These are phyloP conservation scores for Drosophila paranaensis DNA, from an alignment of 2,888 invertebrate species.

Conservation along the genomic window DNA sequence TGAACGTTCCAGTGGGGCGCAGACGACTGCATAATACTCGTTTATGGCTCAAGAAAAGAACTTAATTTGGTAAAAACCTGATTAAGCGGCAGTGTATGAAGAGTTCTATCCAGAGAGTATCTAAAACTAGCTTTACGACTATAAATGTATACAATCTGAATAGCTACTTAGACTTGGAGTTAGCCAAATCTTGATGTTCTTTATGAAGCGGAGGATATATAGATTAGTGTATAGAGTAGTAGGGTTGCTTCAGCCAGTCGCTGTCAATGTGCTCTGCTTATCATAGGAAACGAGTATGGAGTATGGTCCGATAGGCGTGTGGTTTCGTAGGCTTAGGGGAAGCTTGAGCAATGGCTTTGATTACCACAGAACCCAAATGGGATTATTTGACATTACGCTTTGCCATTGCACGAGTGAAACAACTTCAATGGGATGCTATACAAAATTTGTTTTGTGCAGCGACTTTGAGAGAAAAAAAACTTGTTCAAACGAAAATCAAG, in stretches of 20 bases:
- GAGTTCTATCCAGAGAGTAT: background rate
- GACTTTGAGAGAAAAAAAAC: conserved; percentile 18
- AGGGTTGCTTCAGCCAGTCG: too few relatives aligned
- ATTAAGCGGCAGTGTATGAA: background rate
- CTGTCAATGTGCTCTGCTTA: background rate
- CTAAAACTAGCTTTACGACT: background rate
- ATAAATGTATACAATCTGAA: too few relatives aligned
- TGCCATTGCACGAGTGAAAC: conserved; percentile 30
- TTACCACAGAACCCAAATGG: conserved; percentile 2
- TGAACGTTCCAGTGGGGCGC: background rate
- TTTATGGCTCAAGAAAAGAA: background rate
- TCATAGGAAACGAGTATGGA: background rate
- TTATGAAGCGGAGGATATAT: too few relatives aligned
- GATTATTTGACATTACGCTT: conserved; percentile 10
- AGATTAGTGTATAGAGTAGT: too few relatives aligned
- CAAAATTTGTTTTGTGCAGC: conserved; percentile 7
- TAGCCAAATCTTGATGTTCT: too few relatives aligned
- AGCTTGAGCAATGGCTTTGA: background rate
- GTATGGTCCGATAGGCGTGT: background rate
- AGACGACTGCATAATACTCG: background rate
- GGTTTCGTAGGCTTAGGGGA: background rate
- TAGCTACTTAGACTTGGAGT: too few relatives aligned
- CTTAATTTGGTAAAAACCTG: background rate
- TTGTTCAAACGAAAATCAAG: conserved; percentile 47
- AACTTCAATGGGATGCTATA: conserved; percentile 45